phyloP scores from a whole-genome alignment of 2,113 vertebrate species.

The Chascanopsetta lugubris region DNA sequence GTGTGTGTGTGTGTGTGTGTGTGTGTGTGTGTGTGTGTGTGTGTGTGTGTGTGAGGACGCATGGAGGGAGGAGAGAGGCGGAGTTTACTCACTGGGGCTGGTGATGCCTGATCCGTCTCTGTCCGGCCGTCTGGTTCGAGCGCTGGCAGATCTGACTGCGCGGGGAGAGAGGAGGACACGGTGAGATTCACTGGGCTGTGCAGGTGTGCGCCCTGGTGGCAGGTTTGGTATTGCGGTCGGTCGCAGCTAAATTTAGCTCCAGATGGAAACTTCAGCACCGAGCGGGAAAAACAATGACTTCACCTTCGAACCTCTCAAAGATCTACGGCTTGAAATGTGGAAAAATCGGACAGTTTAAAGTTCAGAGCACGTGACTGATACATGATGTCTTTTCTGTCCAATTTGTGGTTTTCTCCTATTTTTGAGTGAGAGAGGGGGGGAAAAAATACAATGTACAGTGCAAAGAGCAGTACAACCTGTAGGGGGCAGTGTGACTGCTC shows the following conservation, averaged over 20 bases:
- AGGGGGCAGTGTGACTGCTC: neutral
- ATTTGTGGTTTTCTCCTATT: conserved; percentile 21
- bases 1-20: no score
- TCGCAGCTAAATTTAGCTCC: no score
- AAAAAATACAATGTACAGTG: conserved; percentile 3
- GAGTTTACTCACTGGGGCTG: conserved; percentile 74
- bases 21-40: no score
- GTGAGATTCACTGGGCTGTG: neutral
- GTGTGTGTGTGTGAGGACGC: no score
- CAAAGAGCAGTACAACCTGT: neutral
- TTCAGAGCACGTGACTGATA: neutral
- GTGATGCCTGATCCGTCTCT: conserved; percentile 66
- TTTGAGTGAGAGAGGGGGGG: conserved; percentile 10
- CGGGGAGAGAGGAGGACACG: conserved; percentile 4
- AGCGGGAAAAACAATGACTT: conserved; percentile 35
- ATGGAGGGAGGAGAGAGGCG: neutral
- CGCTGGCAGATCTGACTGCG: conserved; percentile 70
- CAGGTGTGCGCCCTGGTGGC: neutral
- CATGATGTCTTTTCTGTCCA: neutral
- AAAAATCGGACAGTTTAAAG: no score
- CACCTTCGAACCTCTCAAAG: conserved; percentile 14
- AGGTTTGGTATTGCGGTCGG: conserved; percentile 2
- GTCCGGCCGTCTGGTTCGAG: conserved; percentile 72
- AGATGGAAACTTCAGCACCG: neutral
- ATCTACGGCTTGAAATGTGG: conserved; percentile 19